These are phyloP conservation scores for Dromius quadrimaculatus DNA, from an alignment of 2,888 invertebrate genomes.

Conservation along the genomic window DNA sequence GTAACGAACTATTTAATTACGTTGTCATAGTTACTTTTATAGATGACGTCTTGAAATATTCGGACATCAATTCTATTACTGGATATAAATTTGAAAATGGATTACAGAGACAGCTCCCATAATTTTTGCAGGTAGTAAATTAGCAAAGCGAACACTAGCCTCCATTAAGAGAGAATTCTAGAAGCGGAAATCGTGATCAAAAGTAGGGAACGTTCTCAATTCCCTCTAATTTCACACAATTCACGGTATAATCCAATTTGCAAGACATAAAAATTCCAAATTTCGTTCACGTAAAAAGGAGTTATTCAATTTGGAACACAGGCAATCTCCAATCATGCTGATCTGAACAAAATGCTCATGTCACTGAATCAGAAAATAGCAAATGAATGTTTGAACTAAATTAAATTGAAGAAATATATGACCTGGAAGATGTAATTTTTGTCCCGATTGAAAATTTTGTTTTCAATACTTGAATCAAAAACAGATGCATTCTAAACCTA, in stretches of 20 bases:
- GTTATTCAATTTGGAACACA: constrained; percentile 34
- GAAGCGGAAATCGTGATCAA: too few relatives aligned
- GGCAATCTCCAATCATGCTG: constrained; percentile 36
- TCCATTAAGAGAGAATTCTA: neutral
- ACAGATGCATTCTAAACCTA: too few relatives aligned
- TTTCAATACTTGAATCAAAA: too few relatives aligned
- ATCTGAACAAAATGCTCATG: constrained; percentile 32
- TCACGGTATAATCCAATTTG: constrained; percentile 32
- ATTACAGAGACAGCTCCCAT: neutral
- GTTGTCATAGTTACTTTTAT: too few relatives aligned
- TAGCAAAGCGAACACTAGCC: neutral
- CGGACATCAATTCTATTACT: constrained; percentile 26
- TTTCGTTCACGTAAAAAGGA: constrained; percentile 38
- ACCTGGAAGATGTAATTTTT: too few relatives aligned
- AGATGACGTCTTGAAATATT: too few relatives aligned
- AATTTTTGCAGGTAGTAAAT: too few relatives aligned
- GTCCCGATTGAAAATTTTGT: too few relatives aligned
- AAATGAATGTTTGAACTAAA: too few relatives aligned
- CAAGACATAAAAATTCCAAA: constrained; percentile 33
- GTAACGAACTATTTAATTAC: too few relatives aligned
- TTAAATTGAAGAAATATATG: too few relatives aligned
- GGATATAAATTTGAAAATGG: constrained; percentile 11
- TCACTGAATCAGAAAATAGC: constrained; percentile 37
- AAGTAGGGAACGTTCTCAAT: constrained; percentile 13
- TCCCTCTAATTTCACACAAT: constrained; percentile 34